Conservation (phyloP, 2,113 vertebrate genomes). For the Alaudala cheleensis region DNA sequence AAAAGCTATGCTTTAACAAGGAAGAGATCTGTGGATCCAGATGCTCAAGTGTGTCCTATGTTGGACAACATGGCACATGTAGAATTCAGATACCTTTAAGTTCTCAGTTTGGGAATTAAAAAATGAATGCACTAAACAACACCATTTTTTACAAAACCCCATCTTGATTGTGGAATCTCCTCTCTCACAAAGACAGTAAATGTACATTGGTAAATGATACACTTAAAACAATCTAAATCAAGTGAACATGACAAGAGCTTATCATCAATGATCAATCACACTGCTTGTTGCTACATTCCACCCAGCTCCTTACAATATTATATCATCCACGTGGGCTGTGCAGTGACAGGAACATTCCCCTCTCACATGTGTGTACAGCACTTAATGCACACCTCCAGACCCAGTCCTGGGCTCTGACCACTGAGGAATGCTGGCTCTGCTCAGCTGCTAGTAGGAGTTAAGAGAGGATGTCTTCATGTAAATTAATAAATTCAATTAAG, state of each 20-base stretch:
- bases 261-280: conserved; percentile 61
- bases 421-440: not conserved
- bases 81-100: not conserved
- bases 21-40: not conserved
- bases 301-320: conserved; percentile 46
- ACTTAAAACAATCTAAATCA: conserved; percentile 67
- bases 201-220: conserved; percentile 27
- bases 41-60: not conserved
- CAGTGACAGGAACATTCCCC: conserved; percentile 15
- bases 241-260: conserved; percentile 62
- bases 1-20: not conserved
- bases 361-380: not conserved
- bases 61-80: not conserved
- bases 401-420: not conserved
- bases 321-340: not conserved
- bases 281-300: conserved; percentile 59
- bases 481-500: not conserved
- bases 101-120: not conserved
- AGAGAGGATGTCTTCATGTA: not conserved
- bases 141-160: not conserved
- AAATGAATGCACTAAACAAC: not conserved
- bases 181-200: not conserved
- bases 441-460: not conserved
- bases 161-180: not conserved
- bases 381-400: not conserved